Conservation (phyloP, 2,113 vertebrate species). For the Scatophagus argus region DNA sequence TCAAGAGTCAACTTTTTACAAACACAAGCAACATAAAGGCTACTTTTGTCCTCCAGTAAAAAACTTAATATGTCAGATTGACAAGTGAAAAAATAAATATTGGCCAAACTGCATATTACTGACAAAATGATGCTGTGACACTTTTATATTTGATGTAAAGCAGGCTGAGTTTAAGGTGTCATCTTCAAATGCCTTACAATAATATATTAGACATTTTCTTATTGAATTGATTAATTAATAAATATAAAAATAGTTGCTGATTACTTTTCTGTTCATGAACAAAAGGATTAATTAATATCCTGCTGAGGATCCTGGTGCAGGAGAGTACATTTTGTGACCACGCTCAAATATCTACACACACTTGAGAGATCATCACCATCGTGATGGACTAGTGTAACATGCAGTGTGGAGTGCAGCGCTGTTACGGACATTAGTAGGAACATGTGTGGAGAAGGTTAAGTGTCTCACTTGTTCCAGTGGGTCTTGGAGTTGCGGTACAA, state of each 20-base stretch:
- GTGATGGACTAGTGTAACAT: constrained; percentile 21
- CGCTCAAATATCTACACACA: background rate
- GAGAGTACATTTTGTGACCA: constrained; percentile 13
- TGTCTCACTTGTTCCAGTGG: constrained; percentile 98
- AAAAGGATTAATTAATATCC: background rate
- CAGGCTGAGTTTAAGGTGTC: background rate
- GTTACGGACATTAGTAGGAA: background rate
- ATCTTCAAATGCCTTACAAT: background rate
- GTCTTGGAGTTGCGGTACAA: constrained; percentile 99
- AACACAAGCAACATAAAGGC: background rate
- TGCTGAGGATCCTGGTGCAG: too few species aligned
- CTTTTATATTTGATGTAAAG: background rate
- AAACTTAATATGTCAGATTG: background rate
- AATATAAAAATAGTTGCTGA: too few species aligned
- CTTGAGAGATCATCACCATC: background rate
- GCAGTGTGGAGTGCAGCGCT: background rate
- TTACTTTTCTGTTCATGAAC: background rate
- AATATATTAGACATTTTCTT: too few species aligned
- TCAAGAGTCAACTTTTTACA: background rate
- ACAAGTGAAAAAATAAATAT: background rate
- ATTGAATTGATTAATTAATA: too few species aligned
- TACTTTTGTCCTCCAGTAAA: background rate
- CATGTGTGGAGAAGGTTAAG: background rate
- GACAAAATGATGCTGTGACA: background rate
- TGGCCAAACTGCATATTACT: background rate